Evolutionary conservation across 2,113 vertebrate genomes (phyloP), one percentile per base, ranked within the genome.

Genomic region (Dromas ardeola): DNA sequence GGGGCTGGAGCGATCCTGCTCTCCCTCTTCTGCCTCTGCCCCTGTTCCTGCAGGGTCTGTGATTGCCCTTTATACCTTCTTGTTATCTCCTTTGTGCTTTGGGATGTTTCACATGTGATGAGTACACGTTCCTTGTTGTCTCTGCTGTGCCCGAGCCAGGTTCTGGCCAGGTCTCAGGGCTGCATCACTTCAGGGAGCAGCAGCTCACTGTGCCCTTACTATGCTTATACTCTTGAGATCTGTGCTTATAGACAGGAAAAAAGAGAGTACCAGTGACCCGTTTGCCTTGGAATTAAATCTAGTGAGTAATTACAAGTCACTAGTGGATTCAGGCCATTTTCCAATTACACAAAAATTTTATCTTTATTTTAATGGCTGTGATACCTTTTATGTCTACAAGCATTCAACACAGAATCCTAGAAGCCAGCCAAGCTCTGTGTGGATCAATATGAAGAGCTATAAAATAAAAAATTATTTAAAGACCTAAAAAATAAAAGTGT

Each of bases 81-180:
- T 66, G 19, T 29, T 27, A 34, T 15, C 7, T n/a, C 19, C 32
- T 65, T 38, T 38, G 20, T 32, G 29, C 8, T 90, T 56, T 55
- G 7, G 11, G 19, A 4, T 38, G 15, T 12, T 81, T 56, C n/a
- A 19, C 20, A 22, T 2, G 17, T 0, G 0, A 25, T 59, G 12
- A 4, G 1, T 6, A 19, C 6, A 0, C 0, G 1, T n/a, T 56
- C 23, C 3, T 6, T 36, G 11, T 12, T 63, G 40, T 29, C 22
- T 49, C 6, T 62, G 30, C 43, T 36, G 15, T 50, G 85, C 6
- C 27, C 38, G 13, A 34, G 8, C 5, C 61, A 32, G 25, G n/a
- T 22, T 45, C 16, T 70, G 19, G 42, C 32, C 38, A 55, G 25
- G 38, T 76, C 32, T 50, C n/a, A 26, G 61, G 47, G 13, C 65